phyloP scores from a whole-genome alignment of 2,113 vertebrate genomes.

The Phyllostomus hastatus region DNA sequence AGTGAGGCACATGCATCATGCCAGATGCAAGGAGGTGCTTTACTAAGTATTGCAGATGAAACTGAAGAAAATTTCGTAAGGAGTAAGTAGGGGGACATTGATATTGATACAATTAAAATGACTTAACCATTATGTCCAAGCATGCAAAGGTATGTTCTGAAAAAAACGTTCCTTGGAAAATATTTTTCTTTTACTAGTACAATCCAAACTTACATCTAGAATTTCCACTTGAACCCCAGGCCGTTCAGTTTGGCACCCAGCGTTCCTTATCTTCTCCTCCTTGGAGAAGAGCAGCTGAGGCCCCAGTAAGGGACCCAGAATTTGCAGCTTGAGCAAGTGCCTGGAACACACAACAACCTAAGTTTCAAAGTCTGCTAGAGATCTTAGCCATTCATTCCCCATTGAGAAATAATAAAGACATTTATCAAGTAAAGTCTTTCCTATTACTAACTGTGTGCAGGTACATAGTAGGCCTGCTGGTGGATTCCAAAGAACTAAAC shows the following conservation, averaged over 20 bases:
- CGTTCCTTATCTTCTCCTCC: neutral
- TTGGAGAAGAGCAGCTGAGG: neutral
- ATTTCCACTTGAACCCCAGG: neutral
- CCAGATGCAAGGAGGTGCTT: slow-evolving; percentile 89
- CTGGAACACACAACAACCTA: no score
- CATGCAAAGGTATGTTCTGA: neutral
- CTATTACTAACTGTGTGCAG: neutral
- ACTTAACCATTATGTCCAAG: neutral
- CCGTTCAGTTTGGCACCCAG: neutral
- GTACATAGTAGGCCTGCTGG: neutral
- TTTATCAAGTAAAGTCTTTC: neutral
- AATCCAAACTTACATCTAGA: neutral
- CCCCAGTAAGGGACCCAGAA: neutral
- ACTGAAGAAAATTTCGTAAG: slow-evolving; percentile 89
- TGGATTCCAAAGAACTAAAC: slow-evolving; percentile 1
- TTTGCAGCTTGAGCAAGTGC: neutral
- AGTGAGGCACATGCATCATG: slow-evolving; percentile 88
- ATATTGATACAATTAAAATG: neutral
- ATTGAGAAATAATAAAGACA: neutral
- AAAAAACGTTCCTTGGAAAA: neutral
- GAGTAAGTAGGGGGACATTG: slow-evolving; percentile 77
- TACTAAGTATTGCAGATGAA: slow-evolving; percentile 87
- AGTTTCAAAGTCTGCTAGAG: neutral
- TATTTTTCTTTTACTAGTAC: neutral
- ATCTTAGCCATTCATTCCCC: neutral